phyloP scores from a whole-genome alignment of 2,797 vertebrate genomes.

The Muscicapa comitata region DNA sequence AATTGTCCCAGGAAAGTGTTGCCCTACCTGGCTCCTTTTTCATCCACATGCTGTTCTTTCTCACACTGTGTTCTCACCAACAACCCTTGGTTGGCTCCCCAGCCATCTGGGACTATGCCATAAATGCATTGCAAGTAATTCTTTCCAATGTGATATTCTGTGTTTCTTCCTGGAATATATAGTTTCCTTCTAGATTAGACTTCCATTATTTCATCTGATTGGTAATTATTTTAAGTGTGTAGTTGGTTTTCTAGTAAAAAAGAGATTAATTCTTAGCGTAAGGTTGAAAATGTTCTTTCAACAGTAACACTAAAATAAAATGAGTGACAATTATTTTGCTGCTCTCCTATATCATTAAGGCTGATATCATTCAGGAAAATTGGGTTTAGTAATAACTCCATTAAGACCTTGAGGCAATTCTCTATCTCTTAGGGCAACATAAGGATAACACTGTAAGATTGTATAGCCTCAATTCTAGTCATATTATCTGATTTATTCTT shows the following conservation, averaged over 20 bases:
- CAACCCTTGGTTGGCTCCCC: rapidly evolving
- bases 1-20: not conserved
- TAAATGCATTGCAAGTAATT: not conserved
- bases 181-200: not conserved
- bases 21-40: not conserved
- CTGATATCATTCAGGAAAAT: not conserved
- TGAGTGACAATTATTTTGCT: not conserved
- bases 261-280: not conserved
- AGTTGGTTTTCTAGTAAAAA: not conserved
- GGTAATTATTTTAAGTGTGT: not conserved
- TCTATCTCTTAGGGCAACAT: conserved; percentile 12
- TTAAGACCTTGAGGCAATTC: conserved; percentile 32
- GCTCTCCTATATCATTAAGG: not conserved
- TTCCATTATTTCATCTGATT: not conserved
- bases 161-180: not conserved
- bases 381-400: conserved; percentile 19
- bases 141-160: not conserved
- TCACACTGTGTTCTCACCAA: not conserved
- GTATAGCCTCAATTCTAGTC: conserved; percentile 2
- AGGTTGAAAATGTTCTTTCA: not conserved
- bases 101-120: rapidly evolving
- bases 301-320: not conserved
- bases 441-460: not conserved
- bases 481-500: conserved; percentile 56
- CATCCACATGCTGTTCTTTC: not conserved